Conservation (phyloP, 2,113 vertebrate species). For the Mastomys natalensis region DNA sequence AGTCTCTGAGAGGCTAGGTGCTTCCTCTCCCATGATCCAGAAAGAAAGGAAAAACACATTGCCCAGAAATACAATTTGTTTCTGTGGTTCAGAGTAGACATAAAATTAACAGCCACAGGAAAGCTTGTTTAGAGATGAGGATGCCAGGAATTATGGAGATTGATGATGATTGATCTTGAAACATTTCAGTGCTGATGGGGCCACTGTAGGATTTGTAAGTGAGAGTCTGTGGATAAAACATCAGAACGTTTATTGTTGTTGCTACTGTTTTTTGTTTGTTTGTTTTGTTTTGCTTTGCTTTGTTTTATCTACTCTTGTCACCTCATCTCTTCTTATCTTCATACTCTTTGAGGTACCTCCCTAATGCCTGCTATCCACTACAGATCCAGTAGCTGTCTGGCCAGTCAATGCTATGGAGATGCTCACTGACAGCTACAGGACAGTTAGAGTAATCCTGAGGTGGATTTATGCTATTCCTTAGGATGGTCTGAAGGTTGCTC, state of each 20-base stretch:
- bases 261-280: neutral
- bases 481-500: rapidly evolving
- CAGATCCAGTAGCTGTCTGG: rapidly evolving
- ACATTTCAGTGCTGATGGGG: neutral
- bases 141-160: no score
- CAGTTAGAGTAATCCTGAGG: rapidly evolving
- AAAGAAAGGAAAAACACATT: no score
- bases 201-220: no score
- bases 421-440: neutral
- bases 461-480: neutral
- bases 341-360: rapidly evolving
- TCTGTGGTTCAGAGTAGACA: neutral
- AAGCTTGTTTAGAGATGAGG: neutral
- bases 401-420: no score
- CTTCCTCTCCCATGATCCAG: no score
- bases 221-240: rapidly evolving
- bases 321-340: neutral
- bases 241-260: neutral
- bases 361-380: rapidly evolving
- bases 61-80: neutral
- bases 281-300: neutral
- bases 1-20: no score
- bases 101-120: rapidly evolving
- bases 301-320: neutral
- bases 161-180: neutral